Evolutionary conservation across 2,113 vertebrate species (phyloP).

Genomic region (Nothocercus julius): DNA sequence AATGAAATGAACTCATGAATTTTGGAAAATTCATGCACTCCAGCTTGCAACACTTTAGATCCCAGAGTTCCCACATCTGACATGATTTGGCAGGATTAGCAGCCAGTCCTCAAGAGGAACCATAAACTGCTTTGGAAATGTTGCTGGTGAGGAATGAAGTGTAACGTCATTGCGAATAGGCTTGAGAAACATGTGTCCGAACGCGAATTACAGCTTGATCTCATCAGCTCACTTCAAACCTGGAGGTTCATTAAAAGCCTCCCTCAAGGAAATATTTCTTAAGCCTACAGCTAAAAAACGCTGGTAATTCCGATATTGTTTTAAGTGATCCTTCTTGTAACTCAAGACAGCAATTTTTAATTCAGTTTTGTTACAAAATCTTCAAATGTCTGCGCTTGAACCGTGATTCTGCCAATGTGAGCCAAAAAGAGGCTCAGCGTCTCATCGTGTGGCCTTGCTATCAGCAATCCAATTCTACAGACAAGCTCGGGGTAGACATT

Average conservation of each 20-base stretch:
- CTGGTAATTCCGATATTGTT: neutral
- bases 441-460: neutral
- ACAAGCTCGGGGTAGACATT: neutral
- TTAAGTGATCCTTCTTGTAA: neutral
- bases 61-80: neutral
- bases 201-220: neutral
- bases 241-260: neutral
- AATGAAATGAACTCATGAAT: neutral
- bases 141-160: neutral
- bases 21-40: neutral
- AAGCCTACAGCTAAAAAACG: neutral
- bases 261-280: neutral
- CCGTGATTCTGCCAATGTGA: neutral
- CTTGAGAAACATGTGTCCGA: neutral
- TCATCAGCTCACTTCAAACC: neutral
- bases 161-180: neutral
- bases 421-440: neutral
- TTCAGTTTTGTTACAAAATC: neutral
- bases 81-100: neutral
- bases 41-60: neutral
- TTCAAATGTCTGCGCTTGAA: rapidly evolving
- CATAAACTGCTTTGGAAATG: neutral
- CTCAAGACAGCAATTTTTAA: neutral
- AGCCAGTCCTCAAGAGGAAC: neutral
- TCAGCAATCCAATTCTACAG: neutral